Conservation (phyloP, 2,797 vertebrate genomes). For the Pseudomugil tenellus region DNA sequence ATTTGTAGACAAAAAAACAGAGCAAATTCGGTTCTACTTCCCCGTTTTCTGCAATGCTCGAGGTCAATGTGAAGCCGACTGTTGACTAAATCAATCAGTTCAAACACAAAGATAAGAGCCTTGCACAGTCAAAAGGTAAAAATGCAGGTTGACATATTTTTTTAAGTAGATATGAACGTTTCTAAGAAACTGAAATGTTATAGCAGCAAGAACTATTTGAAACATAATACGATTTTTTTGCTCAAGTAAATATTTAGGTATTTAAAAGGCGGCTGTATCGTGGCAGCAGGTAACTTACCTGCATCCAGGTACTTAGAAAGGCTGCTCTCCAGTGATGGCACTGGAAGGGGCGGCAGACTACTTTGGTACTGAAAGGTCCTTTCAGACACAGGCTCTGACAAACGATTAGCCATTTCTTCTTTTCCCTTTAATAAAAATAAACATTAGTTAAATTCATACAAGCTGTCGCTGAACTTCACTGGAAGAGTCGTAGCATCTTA, state of each 20-base stretch:
- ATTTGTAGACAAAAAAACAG: not conserved
- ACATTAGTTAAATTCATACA: not conserved
- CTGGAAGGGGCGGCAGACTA: constrained; percentile 89
- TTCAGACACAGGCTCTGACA: constrained; percentile 84
- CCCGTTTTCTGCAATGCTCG: not conserved
- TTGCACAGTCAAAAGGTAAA: not conserved
- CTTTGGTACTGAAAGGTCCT: constrained; percentile 92
- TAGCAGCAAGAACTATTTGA: not conserved
- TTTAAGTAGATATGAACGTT: not conserved
- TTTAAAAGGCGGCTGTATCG: not conserved
- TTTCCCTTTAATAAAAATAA: constrained; percentile 27
- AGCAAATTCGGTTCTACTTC: not conserved
- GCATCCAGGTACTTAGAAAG: constrained; percentile 92
- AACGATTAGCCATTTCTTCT: constrained; percentile 85
- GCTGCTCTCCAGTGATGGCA: constrained; percentile 88
- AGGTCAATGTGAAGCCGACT: not conserved
- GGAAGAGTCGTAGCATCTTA: not conserved
- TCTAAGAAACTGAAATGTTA: not conserved
- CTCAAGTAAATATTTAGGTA: not conserved
- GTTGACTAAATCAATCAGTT: not conserved
- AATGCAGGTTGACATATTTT: not conserved
- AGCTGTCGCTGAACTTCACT: not conserved
- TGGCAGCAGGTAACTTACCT: constrained; percentile 76
- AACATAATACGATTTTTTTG: not conserved
- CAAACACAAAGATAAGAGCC: not conserved